phyloP scores from a whole-genome alignment of 2,888 invertebrate genomes.

The Andrena bicolor region DNA sequence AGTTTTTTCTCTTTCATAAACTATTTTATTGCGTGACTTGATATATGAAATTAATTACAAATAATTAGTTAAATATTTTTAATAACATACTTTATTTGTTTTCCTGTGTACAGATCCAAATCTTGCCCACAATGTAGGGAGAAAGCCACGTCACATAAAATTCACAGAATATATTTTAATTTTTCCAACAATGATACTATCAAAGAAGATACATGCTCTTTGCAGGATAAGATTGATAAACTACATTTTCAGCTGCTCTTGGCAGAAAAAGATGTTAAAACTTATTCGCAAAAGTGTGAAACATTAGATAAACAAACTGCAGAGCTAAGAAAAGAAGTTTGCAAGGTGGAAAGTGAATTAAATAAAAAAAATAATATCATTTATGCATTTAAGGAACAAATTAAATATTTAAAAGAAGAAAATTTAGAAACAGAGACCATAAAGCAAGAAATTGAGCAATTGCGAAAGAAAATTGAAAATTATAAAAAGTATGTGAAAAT shows the following conservation, averaged over 20 bases:
- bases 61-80: not conserved
- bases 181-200: slow-evolving; percentile 85
- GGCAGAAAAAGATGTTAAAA: slow-evolving; percentile 85
- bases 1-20: no score
- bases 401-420: slow-evolving; percentile 85
- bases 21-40: no score
- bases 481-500: slow-evolving; percentile 63
- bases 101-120: slow-evolving; percentile 87
- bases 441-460: slow-evolving; percentile 86
- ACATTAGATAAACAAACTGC: slow-evolving; percentile 73
- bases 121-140: slow-evolving; percentile 92
- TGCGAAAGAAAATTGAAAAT: slow-evolving; percentile 86
- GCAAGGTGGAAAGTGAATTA: slow-evolving; percentile 73
- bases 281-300: slow-evolving; percentile 44
- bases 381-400: slow-evolving; percentile 87
- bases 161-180: slow-evolving; percentile 90
- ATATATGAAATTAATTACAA: no score
- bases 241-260: slow-evolving; percentile 48
- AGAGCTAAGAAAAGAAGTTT: slow-evolving; percentile 75
- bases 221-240: slow-evolving; percentile 58
- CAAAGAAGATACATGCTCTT: slow-evolving; percentile 24
- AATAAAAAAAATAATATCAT: slow-evolving; percentile 85
- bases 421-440: slow-evolving; percentile 84
- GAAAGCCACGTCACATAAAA: slow-evolving; percentile 87
- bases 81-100: not conserved